Conservation (phyloP, 2,113 vertebrate genomes). For the Rhadina sibilatrix region DNA sequence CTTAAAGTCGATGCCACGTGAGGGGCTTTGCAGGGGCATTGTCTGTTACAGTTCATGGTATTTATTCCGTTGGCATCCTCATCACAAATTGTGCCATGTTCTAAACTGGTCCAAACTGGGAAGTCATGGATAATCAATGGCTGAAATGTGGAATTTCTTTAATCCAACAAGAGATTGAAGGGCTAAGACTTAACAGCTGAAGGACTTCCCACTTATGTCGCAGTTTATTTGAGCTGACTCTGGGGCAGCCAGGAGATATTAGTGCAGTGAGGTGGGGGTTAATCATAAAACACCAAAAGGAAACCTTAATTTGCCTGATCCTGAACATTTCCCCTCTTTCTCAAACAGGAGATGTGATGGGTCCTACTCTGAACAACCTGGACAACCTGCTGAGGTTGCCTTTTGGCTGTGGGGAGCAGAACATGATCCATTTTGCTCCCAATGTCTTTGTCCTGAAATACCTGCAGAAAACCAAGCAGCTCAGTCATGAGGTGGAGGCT, state of each 20-base stretch:
- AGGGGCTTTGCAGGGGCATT: neutral
- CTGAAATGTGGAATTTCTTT: neutral
- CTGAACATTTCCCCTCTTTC: neutral
- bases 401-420: constrained; percentile 93
- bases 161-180: neutral
- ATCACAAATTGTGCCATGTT: neutral
- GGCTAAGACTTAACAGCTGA: neutral
- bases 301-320: neutral
- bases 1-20: neutral
- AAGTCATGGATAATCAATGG: neutral
- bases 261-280: neutral
- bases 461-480: constrained; percentile 89
- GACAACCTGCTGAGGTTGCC: constrained; percentile 87
- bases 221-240: neutral
- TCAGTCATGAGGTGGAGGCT: constrained; percentile 83
- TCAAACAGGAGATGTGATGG: constrained; percentile 90
- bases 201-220: neutral
- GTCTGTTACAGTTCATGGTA: neutral
- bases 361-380: constrained; percentile 88
- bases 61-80: neutral
- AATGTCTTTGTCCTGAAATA: constrained; percentile 94
- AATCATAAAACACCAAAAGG: neutral
- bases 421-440: constrained; percentile 96
- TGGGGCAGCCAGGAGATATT: neutral
- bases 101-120: neutral